Base-by-base conservation (phyloP, 2,113 vertebrate genomes). In the Cochlearius cochlearius region DNA sequence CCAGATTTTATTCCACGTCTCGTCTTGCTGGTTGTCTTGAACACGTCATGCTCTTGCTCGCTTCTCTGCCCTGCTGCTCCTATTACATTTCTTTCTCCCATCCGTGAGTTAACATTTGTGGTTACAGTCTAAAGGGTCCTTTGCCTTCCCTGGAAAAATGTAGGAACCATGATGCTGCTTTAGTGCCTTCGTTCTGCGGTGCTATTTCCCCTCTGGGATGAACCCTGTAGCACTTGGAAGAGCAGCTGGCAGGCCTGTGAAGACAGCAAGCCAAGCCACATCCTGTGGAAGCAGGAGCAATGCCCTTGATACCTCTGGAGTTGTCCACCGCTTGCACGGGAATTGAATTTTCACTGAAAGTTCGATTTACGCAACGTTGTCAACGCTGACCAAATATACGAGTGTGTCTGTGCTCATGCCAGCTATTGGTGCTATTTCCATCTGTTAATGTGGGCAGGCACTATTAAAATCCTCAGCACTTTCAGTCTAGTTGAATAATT, bases 401-500 rank as follows among this genome's bases (percentile, higher is more conserved):
- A 92, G 62, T 64, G 62, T 11, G 17, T 64, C 84, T 86, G 29
- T 58, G 45, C 71, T 89, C 0, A 0, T 85, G 82, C 92, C 84
- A 91, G 76, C 77, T 94, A 18, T 58, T 50, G 19, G 52, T 81
- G 64, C 50, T 86, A 50, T 86, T 96, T 96, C 86, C 86, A 77
- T 95, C 94, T 96, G 77, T 86, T 95, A 73, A 53, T 76, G 36
- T 88, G 91, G 71, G 71, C 87, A 95, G 91, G n/a, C 38, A 66
- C 91, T 97, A 78, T 95, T 95, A 90, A 97, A 95, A 94, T 96
- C 92, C 87, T 88, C 84, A 78, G 86, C 36, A 20, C 64, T 83
- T 96, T 67, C 73, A 92, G 68, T 95, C 92, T 92, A 59, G 93
- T 72, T 96, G 86, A 96, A 94, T 94, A 90, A 92, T 95, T 97